A percentile compares a stretch with the other conserved stretches of the same genome.
Conservation (phyloP, 2,888 invertebrate species). For the Sympetrum striolatum region DNA sequence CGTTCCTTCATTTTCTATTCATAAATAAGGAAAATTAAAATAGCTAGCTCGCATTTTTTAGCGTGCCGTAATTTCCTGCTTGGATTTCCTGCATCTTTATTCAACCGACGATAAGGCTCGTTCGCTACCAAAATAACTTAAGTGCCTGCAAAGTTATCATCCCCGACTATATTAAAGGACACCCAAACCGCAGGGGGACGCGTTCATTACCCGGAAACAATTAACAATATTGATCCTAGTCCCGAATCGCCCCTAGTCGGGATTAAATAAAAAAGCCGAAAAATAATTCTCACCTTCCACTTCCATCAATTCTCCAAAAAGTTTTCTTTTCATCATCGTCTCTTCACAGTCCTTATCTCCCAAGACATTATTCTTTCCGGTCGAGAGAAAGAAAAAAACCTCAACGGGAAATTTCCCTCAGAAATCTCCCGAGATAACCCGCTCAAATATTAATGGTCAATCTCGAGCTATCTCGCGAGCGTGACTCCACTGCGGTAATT, state of each 20-base stretch:
- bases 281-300: background rate
- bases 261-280: background rate
- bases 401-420: background rate
- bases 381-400: background rate
- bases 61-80: too few relatives aligned
- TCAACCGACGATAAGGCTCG: too few relatives aligned
- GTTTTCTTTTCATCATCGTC: background rate
- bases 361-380: background rate
- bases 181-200: too few relatives aligned
- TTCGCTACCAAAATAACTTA: too few relatives aligned
- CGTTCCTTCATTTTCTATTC: too few relatives aligned
- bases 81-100: too few relatives aligned
- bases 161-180: too few relatives aligned
- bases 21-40: too few relatives aligned
- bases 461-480: background rate
- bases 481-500: background rate
- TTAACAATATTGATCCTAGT: background rate
- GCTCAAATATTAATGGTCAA: background rate
- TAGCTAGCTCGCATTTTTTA: too few relatives aligned
- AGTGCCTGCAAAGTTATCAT: too few relatives aligned
- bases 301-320: background rate
- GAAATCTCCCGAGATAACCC: background rate
- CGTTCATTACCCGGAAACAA: too few relatives aligned
- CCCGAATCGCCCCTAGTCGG: background rate
- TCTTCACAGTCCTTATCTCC: background rate